Base-by-base conservation (phyloP, 1,140 invertebrate species). In the Ceratoteleas bidentatus region DNA sequence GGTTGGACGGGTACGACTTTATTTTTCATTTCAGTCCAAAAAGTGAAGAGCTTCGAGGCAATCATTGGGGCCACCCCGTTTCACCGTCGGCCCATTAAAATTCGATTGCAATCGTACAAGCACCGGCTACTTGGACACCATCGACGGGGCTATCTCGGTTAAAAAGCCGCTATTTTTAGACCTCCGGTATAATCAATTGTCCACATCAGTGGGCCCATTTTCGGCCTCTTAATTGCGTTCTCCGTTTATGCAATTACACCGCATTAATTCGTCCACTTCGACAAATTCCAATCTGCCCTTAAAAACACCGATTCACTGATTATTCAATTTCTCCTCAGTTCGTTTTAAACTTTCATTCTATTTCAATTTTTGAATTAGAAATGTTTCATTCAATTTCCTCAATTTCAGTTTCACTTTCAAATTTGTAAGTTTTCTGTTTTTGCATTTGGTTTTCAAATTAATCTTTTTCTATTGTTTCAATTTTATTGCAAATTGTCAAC, bases 201-300 rank as follows among this genome's bases (percentile, higher is more conserved):
- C 45, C 5, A 13, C 9, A 47, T 47, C 6, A 4, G 2, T 47
- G 45, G 6, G 13, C 45, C 45, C 13, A 13, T 47, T 13, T 47
- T n/a, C 45, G 13, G 8, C 40, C 8, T 43, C 40, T 47, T 47
- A 32, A 45, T 16, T 24, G 9, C 10, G 45, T 45, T 9, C 45
- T n/a, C 14, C 16, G 24, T 24, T 43, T 45, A 45, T 40, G 24
- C 38, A 24, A 60, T 60, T 60, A 60, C 2, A 0, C 0, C 32
- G 43, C n/a, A 54, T 65, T 65, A 54, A 65, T 32, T 65, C 8
- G 9, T 14, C 58, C 13, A 65, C 40, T 54, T 54, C 32, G 40
- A 53, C 2, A 65, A 54, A 65, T 54, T 54, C 24, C 24, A 24
- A 33, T 36, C 54, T 50, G 53, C 33, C 6, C 32, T 16, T 43